Conservation (phyloP, 2,888 invertebrate genomes). For the Graphium colonna region DNA sequence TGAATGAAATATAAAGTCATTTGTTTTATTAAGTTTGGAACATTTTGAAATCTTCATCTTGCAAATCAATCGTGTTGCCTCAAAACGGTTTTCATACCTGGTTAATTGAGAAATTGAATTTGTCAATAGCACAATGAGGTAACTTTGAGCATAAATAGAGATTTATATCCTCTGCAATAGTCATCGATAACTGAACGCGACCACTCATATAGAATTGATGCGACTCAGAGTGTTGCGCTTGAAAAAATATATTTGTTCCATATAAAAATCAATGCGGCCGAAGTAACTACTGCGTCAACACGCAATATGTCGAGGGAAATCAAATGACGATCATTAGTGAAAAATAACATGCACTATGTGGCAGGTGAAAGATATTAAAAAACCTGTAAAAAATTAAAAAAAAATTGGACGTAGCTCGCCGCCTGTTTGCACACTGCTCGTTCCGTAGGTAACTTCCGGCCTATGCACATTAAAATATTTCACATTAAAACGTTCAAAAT, state of each 20-base stretch:
- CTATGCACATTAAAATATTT: slow-evolving; percentile 54
- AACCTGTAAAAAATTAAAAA: slow-evolving; percentile 47
- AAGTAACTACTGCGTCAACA: not conserved
- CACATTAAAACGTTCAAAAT: slow-evolving; percentile 38
- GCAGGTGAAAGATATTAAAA: slow-evolving; percentile 22
- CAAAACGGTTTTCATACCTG: too few species aligned
- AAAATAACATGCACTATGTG: slow-evolving; percentile 11
- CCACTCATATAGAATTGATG: slow-evolving; percentile 5
- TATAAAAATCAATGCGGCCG: slow-evolving; percentile 1
- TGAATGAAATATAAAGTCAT: too few species aligned
- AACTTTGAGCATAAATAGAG: too few species aligned
- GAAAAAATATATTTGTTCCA: slow-evolving; percentile 5
- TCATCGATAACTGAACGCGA: slow-evolving; percentile 6
- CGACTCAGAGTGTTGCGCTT: not conserved
- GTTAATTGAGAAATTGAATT: too few species aligned
- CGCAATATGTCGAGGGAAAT: slow-evolving; percentile 14
- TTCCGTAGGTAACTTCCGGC: slow-evolving; percentile 49
- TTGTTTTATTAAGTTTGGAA: too few species aligned
- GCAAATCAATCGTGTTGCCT: too few species aligned
- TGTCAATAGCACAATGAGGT: too few species aligned
- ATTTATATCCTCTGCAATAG: not conserved
- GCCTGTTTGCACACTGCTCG: slow-evolving; percentile 54
- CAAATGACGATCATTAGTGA: slow-evolving; percentile 21
- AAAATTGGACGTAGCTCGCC: slow-evolving; percentile 47
- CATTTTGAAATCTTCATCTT: too few species aligned